These are phyloP conservation scores for Ctenoplectra terminalis DNA, from an alignment of 1,140 invertebrate genomes.

Conservation along the genomic window DNA sequence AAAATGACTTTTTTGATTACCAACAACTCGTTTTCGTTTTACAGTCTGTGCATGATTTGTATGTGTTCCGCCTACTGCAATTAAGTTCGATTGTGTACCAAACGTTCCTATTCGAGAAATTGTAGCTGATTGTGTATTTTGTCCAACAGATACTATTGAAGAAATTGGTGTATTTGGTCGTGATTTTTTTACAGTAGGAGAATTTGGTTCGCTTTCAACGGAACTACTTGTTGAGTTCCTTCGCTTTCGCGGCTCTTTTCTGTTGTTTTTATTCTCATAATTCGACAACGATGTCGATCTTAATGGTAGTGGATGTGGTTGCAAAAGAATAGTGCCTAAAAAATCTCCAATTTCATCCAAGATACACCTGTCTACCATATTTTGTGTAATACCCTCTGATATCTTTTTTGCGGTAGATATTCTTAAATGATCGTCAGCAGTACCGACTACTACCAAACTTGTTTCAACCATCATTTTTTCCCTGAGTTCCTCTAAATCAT, in stretches of 20 bases:
- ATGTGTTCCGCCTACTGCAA: slow-evolving; percentile 68
- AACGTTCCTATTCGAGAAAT: slow-evolving; percentile 79
- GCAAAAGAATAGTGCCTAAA: slow-evolving; percentile 84
- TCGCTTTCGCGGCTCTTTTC: slow-evolving; percentile 74
- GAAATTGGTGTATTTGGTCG: slow-evolving; percentile 74
- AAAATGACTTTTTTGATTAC: slow-evolving; percentile 68
- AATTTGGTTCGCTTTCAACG: slow-evolving; percentile 83
- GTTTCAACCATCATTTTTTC: slow-evolving; percentile 90
- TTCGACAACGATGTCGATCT: slow-evolving; percentile 76
- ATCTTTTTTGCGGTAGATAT: slow-evolving; percentile 88
- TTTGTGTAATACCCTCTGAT: slow-evolving; percentile 90
- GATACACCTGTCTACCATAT: slow-evolving; percentile 91
- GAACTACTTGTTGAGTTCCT: slow-evolving; percentile 84
- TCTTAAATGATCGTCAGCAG: slow-evolving; percentile 90
- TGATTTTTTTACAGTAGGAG: slow-evolving; percentile 79
- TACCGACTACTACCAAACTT: slow-evolving; percentile 91
- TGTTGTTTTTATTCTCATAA: slow-evolving; percentile 67
- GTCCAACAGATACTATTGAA: slow-evolving; percentile 63
- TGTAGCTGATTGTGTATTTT: slow-evolving; percentile 68
- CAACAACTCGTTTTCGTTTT: slow-evolving; percentile 78
- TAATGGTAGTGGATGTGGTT: slow-evolving; percentile 85
- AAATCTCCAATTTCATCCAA: slow-evolving; percentile 87
- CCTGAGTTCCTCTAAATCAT: slow-evolving; percentile 91
- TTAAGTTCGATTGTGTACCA: slow-evolving; percentile 60
- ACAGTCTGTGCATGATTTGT: slow-evolving; percentile 67